Base-by-base conservation (phyloP, 2,797 vertebrate genomes). In the Aulostomus chinensis region DNA sequence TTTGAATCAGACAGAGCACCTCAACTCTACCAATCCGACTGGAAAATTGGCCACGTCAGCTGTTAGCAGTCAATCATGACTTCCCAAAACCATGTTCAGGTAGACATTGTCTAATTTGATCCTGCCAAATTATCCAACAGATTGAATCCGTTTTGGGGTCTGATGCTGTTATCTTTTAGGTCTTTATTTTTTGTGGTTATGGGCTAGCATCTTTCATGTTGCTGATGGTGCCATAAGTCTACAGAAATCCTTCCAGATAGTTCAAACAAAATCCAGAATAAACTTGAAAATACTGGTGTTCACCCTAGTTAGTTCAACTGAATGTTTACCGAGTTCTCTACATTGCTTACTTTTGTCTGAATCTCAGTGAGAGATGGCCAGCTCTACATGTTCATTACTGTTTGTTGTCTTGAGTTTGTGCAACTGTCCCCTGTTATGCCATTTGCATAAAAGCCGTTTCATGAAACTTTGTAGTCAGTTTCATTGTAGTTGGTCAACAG, bases 401-500 rank as follows among this genome's bases (percentile, higher is more conserved):
- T 88, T 89, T 78, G 76, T 87, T 73, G 82, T 88, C 87, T 85
- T 87, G 77, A 86, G 86, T 87, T 90, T 88, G 85, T 92, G 85
- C 89, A 85, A 85, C 86, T 88, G 84, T 90, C 76, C 81, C 84
- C 67, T 77, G 77, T 91, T 89, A 84, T 81, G 47, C 85, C 85
- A 87, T 92, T 91, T 91, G 88, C 91, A 92, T 92, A 93, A 93
- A 93, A 84, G 86, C 83, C 49, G 83, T 91, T 91, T 90, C 88
- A 90, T 90, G 80, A 88, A 83, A 51, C 46, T 40, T 12, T 15
- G 31, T 41, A 55, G 57, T 72, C 36, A 0, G 64, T 68, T 58
- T 73, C 22, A 58, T 77, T 69, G 28, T 22, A 15, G 12, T 51
- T 9, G n/a, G n/a, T 17, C 15, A 3, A 21, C 6, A 21, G 20